phyloP scores from a whole-genome alignment of 1,140 invertebrate genomes.

The Tetraneura akinire region DNA sequence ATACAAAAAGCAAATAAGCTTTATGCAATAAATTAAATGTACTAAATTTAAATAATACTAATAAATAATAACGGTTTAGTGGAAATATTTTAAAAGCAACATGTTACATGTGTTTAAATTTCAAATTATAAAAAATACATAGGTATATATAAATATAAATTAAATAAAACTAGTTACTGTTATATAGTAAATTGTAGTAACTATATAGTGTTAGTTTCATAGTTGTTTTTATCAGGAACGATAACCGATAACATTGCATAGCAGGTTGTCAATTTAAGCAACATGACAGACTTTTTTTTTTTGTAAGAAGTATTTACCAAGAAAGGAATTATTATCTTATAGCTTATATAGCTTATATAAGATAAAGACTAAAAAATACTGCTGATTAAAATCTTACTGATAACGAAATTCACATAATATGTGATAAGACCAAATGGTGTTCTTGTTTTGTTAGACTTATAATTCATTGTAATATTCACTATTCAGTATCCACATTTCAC shows the following conservation, averaged over 20 bases:
- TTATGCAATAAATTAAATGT: neutral
- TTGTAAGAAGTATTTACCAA: neutral
- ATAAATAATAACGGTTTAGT: neutral
- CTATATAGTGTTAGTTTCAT: neutral
- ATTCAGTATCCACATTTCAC: neutral
- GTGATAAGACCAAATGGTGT: slow-evolving; percentile 4
- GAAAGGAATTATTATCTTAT: too few species aligned
- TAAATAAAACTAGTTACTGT: neutral
- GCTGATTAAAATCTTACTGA: slow-evolving; percentile 12
- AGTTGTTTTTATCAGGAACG: neutral
- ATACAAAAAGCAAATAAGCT: neutral
- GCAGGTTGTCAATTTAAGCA: slow-evolving; percentile 17
- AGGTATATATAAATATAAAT: too few species aligned
- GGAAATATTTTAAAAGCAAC: slow-evolving; percentile 19
- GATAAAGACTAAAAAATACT: neutral
- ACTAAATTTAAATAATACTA: neutral
- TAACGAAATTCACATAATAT: neutral
- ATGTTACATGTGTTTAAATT: slow-evolving; percentile 31
- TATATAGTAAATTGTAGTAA: neutral
- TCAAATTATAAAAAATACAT: neutral
- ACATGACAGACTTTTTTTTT: neutral
- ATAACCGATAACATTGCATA: neutral
- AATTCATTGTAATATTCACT: neutral
- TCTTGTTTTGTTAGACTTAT: slow-evolving; percentile 17
- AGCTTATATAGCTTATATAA: too few species aligned